Conservation (phyloP, 2,113 vertebrate genomes). For the Oceanites oceanicus region DNA sequence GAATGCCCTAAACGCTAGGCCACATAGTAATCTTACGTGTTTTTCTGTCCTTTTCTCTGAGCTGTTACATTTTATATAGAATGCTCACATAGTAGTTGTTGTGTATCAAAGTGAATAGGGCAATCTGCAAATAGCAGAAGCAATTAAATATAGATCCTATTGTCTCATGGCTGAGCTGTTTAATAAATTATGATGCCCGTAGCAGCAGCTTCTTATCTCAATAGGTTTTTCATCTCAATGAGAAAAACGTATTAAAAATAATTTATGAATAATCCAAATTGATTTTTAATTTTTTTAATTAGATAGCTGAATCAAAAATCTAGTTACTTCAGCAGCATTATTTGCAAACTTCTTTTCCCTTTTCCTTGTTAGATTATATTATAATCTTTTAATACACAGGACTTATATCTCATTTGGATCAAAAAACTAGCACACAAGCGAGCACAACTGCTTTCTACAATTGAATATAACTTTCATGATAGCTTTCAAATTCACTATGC, state of each 20-base stretch:
- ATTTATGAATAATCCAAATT: neutral
- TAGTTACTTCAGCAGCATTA: neutral
- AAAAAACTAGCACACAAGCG: neutral
- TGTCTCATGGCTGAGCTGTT: neutral
- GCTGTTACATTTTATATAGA: neutral
- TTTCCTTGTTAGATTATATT: neutral
- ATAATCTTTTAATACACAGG: neutral
- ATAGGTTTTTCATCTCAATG: neutral
- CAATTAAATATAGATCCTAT: slow-evolving; percentile 28
- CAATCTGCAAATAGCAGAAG: neutral
- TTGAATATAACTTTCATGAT: neutral
- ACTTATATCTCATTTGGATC: neutral
- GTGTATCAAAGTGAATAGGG: neutral
- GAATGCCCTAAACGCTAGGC: neutral
- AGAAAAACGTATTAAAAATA: slow-evolving; percentile 22
- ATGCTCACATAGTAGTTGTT: neutral
- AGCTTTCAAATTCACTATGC: neutral
- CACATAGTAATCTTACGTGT: neutral
- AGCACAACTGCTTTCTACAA: neutral
- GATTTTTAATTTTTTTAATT: neutral
- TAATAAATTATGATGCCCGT: slow-evolving; percentile 3
- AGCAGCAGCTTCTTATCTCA: neutral
- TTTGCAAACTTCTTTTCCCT: neutral
- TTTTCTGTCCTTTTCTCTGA: neutral
- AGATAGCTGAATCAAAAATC: neutral